Percentiles rank a stretch among this genome's conserved stretches.
Evolutionary conservation across 2,888 invertebrate species (phyloP).

Genomic region (Rotaria macrura): DNA sequence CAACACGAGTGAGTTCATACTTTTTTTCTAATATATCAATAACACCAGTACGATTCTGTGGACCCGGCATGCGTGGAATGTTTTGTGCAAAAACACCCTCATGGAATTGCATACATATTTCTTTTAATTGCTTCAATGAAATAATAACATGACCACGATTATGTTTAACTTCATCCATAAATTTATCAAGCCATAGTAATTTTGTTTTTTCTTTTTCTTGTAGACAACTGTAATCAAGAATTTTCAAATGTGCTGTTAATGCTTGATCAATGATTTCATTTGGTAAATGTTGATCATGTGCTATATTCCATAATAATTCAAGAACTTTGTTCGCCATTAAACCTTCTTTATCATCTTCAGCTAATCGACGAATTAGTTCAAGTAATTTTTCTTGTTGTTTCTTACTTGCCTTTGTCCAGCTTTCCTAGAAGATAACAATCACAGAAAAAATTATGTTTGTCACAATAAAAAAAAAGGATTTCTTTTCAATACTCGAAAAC

Average conservation of each 20-base stretch:
- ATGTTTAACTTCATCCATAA: constrained; percentile 22
- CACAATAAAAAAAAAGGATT: too few species aligned
- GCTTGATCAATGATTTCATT: constrained; percentile 96
- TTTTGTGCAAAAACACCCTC: constrained; percentile 53
- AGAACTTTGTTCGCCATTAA: constrained; percentile 54
- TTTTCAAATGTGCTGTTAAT: constrained; percentile 86
- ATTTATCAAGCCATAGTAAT: neutral
- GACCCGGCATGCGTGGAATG: neutral
- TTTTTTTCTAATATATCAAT: constrained; percentile 5
- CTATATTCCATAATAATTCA: constrained; percentile 86
- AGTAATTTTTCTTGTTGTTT: constrained; percentile 86
- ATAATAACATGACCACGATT: constrained; percentile 20
- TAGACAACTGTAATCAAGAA: constrained; percentile 65
- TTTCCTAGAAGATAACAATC: constrained; percentile 44
- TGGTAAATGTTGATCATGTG: constrained; percentile 85
- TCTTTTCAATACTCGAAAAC: constrained; percentile 65
- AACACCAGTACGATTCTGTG: neutral
- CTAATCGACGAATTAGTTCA: constrained; percentile 81
- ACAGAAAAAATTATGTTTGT: too few species aligned
- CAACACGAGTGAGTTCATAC: neutral
- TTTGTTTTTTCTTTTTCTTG: constrained; percentile 52
- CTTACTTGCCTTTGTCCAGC: constrained; percentile 88
- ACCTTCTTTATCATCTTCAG: constrained; percentile 91
- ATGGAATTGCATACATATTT: constrained; percentile 78
- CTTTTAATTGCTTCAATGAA: constrained; percentile 78